Conservation (phyloP, 2,113 vertebrate genomes). For the Australoheros scitulus region DNA sequence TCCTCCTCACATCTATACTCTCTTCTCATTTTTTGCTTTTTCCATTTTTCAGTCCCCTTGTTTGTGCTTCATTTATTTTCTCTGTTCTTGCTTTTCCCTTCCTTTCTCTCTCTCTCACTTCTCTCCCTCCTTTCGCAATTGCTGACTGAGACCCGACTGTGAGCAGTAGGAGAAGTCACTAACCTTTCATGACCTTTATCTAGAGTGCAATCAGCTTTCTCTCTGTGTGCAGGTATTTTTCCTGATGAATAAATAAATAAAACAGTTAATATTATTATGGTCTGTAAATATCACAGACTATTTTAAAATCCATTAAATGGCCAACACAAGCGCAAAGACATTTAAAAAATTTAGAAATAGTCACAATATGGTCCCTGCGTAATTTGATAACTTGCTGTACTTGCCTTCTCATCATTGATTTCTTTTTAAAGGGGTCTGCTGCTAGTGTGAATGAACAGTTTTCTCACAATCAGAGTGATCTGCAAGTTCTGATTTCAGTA, state of each 20-base stretch:
- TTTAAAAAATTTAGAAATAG: background rate
- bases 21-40: slow-evolving; percentile 20
- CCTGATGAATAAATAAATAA: slow-evolving; percentile 55
- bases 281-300: background rate
- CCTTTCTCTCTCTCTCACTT: background rate
- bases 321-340: background rate
- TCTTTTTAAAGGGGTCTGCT: background rate
- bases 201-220: slow-evolving; percentile 15
- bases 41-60: background rate
- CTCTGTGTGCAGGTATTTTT: slow-evolving; percentile 37
- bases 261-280: slow-evolving; percentile 5
- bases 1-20: background rate
- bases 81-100: background rate
- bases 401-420: background rate
- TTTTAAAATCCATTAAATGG: background rate
- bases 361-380: background rate
- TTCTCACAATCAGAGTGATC: background rate
- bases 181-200: slow-evolving; percentile 76
- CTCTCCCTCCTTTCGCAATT: background rate
- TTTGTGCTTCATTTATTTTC: background rate
- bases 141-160: slow-evolving; percentile 40
- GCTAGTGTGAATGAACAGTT: background rate
- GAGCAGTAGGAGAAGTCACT: slow-evolving; percentile 58
- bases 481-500: background rate
- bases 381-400: background rate